These are phyloP conservation scores for Hydrophis major DNA, from an alignment of 2,797 vertebrate species.

Conservation along the genomic window DNA sequence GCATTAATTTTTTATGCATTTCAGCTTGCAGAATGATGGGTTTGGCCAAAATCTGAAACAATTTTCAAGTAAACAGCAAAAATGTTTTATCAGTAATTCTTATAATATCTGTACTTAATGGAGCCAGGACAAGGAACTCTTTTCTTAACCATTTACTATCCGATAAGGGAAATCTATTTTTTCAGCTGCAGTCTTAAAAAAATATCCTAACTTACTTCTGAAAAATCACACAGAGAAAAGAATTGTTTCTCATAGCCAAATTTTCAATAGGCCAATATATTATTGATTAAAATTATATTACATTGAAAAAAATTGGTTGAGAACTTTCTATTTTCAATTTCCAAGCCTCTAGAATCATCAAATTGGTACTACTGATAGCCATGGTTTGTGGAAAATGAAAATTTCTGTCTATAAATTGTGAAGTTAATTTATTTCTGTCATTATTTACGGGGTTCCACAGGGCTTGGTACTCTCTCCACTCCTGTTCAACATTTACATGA, in stretches of 20 bases:
- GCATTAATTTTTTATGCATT: neutral
- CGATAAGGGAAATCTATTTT: neutral
- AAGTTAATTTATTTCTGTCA: neutral
- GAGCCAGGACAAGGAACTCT: neutral
- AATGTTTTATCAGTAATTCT: neutral
- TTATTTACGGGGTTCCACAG: no score
- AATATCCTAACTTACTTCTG: neutral
- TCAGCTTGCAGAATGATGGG: neutral
- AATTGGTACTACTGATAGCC: neutral
- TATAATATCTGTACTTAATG: neutral
- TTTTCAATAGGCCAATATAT: neutral
- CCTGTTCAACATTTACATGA: no score
- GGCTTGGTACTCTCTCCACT: no score
- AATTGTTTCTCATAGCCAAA: neutral
- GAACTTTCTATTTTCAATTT: neutral
- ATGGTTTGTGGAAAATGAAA: neutral
- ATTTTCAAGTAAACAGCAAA: neutral
- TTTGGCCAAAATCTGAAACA: neutral
- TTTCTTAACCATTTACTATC: neutral
- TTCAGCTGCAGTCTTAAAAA: neutral
- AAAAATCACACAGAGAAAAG: neutral
- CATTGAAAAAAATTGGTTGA: neutral
- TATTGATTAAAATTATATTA: neutral
- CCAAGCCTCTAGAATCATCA: neutral
- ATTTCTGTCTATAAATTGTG: neutral